Evolutionary conservation across 2,797 vertebrate genomes (phyloP), one percentile per base, ranked within the genome.

Genomic region (Siniperca scherzeri): DNA sequence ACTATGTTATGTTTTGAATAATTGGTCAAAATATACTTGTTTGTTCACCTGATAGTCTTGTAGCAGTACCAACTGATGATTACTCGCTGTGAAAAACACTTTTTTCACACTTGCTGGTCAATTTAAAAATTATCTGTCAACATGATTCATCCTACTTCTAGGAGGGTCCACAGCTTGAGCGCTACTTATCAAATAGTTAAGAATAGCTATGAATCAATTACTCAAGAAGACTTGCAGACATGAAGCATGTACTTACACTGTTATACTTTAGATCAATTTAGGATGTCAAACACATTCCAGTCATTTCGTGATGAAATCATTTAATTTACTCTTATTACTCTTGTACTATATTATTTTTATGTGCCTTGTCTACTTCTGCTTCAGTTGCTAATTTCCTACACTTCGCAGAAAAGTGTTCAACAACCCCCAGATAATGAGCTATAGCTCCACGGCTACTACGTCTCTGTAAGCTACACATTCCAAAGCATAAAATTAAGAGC

Each of bases 1-100:
- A 74, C 69, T 70, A 70, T 14, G 80, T 80, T 80, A n/a, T 90
- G 84, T 91, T 89, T 81, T 78, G 80, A 83, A 87, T 90, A 84
- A 90, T 88, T 83, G 85, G 64, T 80, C 70, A 78, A 84, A 90
- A 84, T 74, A 70, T 50, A 80, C 64, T 67, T 83, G 52, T 85
- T 85, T 80, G 78, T 87, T 78, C 61, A 79, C 25, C 57, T 46
- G 68, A 75, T 44, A 61, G 44, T 46, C 56, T 71, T 33, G 73
- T 61, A 66, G 73, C 65, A 16, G 44, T 62, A 30, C 19, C 55
- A 59, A 65, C 42, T 65, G 30, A 53, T 72, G 50, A 70, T 80
- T 83, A 75, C 36, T 53, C 7, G 1, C 33, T 61, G 48, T 52
- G 33, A 72, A 79, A 77, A 77, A 57, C 11, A 33, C 3, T 25